A percentile compares a stretch with the other conserved stretches of the same genome.
Conservation (phyloP, 1,140 invertebrate genomes). For the Helicoverpa armigera region DNA sequence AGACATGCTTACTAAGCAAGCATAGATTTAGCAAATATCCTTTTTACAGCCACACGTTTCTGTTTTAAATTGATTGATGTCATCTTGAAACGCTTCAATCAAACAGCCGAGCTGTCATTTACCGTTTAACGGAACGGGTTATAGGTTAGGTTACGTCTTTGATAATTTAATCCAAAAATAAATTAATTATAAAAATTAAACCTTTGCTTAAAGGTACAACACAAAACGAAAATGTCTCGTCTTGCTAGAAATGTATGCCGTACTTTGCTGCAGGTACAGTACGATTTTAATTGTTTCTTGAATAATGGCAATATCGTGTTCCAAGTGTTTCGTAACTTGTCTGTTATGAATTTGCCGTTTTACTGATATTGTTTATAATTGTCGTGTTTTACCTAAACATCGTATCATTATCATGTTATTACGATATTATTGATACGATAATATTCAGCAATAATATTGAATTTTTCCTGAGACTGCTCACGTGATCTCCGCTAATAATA, state of each 20-base stretch:
- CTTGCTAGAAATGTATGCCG: conserved; percentile 78
- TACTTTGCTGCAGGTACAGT: conserved; percentile 73
- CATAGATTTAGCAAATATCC: too few species aligned
- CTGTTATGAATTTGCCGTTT: conserved; percentile 32
- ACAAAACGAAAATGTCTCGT: conserved; percentile 68
- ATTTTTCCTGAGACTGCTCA: conserved; percentile 18
- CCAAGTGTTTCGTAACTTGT: conserved; percentile 77
- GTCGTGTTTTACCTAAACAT: conserved; percentile 7
- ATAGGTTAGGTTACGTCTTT: conserved; percentile 63
- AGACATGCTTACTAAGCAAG: too few species aligned
- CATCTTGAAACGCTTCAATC: neutral
- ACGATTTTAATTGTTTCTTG: neutral
- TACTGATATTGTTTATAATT: neutral
- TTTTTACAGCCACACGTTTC: neutral
- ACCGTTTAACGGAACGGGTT: conserved; percentile 52
- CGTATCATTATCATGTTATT: conserved; percentile 9
- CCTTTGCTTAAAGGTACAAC: conserved; percentile 63
- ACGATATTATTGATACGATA: neutral
- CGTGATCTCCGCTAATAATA: conserved; percentile 45
- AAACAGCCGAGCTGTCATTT: conserved; percentile 41
- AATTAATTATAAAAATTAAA: conserved; percentile 64
- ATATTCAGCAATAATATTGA: neutral
- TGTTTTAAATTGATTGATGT: neutral
- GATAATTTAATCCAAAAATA: conserved; percentile 71
- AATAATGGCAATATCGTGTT: conserved; percentile 15